Conservation (phyloP, 2,113 vertebrate species). For the Syrmaticus mikado region DNA sequence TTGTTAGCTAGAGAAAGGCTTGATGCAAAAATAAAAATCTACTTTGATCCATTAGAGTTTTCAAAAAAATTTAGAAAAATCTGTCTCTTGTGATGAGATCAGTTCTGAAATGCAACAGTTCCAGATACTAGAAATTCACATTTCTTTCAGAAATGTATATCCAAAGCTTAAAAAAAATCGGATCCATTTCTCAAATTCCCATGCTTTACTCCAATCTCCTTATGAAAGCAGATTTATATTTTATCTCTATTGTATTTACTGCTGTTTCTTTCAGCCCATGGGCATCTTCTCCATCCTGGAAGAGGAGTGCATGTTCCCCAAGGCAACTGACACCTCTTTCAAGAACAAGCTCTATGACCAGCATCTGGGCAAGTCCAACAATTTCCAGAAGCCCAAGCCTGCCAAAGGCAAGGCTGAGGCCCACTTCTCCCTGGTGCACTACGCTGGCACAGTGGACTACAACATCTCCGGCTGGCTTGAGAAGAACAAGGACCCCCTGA, state of each 20-base stretch:
- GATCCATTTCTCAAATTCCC: not conserved
- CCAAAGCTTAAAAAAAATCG: not conserved
- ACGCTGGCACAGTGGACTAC: conserved; percentile 82
- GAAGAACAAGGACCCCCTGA: conserved; percentile 87
- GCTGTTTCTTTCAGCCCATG: conserved; percentile 76
- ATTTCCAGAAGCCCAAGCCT: conserved; percentile 74
- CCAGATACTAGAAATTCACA: not conserved
- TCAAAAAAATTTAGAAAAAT: not conserved
- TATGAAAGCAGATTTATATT: not conserved
- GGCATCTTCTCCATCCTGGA: conserved; percentile 87
- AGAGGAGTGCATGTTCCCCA: conserved; percentile 88
- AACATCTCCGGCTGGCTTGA: conserved; percentile 82
- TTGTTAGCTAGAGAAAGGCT: not conserved
- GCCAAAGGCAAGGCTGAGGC: conserved; percentile 78
- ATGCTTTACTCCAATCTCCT: not conserved
- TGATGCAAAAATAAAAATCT: not conserved
- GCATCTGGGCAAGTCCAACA: conserved; percentile 86
- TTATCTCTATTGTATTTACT: not conserved
- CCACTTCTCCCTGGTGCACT: conserved; percentile 81
- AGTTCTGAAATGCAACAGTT: not conserved
- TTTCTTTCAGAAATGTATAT: not conserved
- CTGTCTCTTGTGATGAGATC: not conserved
- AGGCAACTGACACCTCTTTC: conserved; percentile 82
- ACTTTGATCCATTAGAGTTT: not conserved
- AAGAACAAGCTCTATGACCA: conserved; percentile 87